Conservation (phyloP, 1,140 invertebrate genomes). For the Melanaphis sacchari region DNA sequence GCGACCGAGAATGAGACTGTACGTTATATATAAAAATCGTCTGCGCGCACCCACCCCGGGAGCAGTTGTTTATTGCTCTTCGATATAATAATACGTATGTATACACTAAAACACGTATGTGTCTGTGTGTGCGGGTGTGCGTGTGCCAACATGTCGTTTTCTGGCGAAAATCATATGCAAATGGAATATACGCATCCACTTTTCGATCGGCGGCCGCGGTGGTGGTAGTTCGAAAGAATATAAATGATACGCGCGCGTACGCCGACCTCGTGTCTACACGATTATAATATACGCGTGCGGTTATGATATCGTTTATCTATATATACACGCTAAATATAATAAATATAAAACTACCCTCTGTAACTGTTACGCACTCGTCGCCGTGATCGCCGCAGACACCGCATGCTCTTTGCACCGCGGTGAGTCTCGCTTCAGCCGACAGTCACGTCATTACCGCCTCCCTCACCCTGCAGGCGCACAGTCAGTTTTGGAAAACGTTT, state of each 20-base stretch:
- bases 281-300: neutral
- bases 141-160: neutral
- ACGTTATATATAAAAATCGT: conserved; percentile 55
- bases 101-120: neutral
- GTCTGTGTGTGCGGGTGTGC: neutral
- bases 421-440: neutral
- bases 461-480: too few species aligned
- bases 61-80: conserved; percentile 51
- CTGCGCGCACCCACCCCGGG: conserved; percentile 18
- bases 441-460: neutral
- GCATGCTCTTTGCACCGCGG: too few species aligned
- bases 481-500: neutral
- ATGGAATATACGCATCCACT: conserved; percentile 45
- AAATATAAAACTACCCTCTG: conserved; percentile 8
- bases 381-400: neutral
- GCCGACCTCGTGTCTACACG: neutral
- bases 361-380: neutral
- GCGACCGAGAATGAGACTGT: conserved; percentile 43
- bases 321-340: neutral
- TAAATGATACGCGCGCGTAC: neutral
- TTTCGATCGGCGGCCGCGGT: neutral
- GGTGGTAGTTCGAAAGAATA: neutral
- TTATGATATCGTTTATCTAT: conserved; percentile 5
- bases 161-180: conserved; percentile 48
- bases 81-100: conserved; percentile 1